These are phyloP conservation scores for Amblyteles armatorius DNA, from an alignment of 2,888 invertebrate genomes.

Conservation along the genomic window DNA sequence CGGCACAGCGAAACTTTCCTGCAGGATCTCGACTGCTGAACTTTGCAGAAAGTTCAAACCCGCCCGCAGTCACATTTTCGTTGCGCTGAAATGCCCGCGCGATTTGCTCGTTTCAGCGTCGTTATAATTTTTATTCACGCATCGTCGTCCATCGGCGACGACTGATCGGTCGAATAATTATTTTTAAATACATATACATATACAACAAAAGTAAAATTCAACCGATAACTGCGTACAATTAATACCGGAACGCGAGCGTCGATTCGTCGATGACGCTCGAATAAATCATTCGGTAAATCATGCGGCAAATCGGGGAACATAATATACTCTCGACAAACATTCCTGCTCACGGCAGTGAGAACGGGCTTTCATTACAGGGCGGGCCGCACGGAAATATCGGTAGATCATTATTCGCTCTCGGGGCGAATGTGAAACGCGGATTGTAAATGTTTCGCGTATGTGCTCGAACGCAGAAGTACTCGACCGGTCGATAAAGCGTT, in stretches of 20 bases:
- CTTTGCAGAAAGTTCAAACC: constrained; percentile 32
- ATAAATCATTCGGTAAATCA: not conserved
- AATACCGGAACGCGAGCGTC: not conserved
- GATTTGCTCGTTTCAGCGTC: not conserved
- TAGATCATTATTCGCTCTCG: constrained; percentile 8
- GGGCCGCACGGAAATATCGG: constrained; percentile 9
- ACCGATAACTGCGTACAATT: not conserved
- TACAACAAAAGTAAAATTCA: not conserved
- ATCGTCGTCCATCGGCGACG: not conserved
- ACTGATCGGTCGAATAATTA: not conserved
- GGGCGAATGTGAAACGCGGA: not conserved
- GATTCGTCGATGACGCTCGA: not conserved
- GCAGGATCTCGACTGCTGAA: constrained; percentile 40
- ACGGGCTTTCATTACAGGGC: constrained; percentile 11
- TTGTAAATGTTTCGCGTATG: not conserved
- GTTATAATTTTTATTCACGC: not conserved
- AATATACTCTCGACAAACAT: not conserved
- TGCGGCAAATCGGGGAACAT: not conserved
- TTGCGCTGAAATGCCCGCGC: not conserved
- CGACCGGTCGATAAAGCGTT: constrained; percentile 30
- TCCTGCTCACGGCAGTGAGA: constrained; percentile 8
- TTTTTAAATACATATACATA: not conserved
- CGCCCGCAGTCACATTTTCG: constrained; percentile 17
- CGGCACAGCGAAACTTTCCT: constrained; percentile 33
- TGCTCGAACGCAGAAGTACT: constrained; percentile 4